Percentiles rank a stretch among this genome's conserved stretches.
These are phyloP conservation scores for Drosophila pseudotakahashii DNA, from an alignment of 2,888 invertebrate species.

Conservation along the genomic window DNA sequence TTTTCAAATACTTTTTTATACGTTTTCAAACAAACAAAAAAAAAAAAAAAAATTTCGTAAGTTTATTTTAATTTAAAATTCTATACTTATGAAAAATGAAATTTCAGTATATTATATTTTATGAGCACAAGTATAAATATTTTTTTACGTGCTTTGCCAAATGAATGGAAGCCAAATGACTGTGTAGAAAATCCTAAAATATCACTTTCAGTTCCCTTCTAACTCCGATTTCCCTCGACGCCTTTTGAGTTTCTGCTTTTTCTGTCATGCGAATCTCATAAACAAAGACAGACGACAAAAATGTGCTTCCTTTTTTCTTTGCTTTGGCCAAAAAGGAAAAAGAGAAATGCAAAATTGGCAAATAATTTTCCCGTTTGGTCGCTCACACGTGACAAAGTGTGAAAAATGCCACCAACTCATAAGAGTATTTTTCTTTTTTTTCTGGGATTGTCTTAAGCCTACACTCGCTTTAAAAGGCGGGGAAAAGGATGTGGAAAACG, in stretches of 20 bases:
- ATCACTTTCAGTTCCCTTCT: background rate
- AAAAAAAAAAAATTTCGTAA: too few relatives aligned
- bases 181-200: slow-evolving; percentile 10
- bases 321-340: background rate
- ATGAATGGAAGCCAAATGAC: slow-evolving; percentile 9
- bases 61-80: too few relatives aligned
- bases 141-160: slow-evolving; percentile 23
- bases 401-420: slow-evolving; percentile 62
- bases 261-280: slow-evolving; percentile 21
- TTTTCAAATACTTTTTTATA: too few relatives aligned
- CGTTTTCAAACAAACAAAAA: too few relatives aligned
- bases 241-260: slow-evolving; percentile 12
- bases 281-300: slow-evolving; percentile 28
- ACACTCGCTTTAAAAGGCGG: slow-evolving; percentile 40
- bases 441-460: slow-evolving; percentile 54
- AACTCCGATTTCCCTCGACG: background rate
- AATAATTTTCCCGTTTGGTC: slow-evolving; percentile 44
- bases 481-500: slow-evolving; percentile 47
- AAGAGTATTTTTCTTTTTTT: slow-evolving; percentile 37
- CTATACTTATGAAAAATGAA: too few relatives aligned
- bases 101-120: too few relatives aligned
- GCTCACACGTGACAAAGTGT: slow-evolving; percentile 65
- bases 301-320: slow-evolving; percentile 27
- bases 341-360: slow-evolving; percentile 41
- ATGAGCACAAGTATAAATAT: too few relatives aligned